Evolutionary conservation across 1,140 invertebrate species (phyloP), one percentile per base, ranked within the genome.

Genomic region (Brachionus sp.): DNA sequence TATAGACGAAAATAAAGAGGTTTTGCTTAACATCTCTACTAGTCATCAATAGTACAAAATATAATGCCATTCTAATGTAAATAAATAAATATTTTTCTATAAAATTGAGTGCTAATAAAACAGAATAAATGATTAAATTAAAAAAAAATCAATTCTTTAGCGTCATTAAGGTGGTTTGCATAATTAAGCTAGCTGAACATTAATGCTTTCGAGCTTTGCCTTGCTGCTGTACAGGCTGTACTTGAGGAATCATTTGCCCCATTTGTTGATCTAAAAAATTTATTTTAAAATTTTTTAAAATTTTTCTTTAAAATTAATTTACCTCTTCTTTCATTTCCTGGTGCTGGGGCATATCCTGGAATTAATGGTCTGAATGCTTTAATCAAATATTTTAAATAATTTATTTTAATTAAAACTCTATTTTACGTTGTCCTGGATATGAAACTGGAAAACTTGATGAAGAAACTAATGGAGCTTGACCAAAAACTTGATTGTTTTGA

Each of bases 311-410:
- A 19, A 16, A 23, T 7, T 37, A 12, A 35, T 9, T 70, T 39
- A 70, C 66, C 66, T 80, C 77, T 37, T 42, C 77, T 57, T 23
- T 80, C 77, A 37, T 66, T 80, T 37, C 50, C 62, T 66, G 77
- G 77, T 16, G 77, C 77, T 62, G 50, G 77, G 9, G 77, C 77
- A 25, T 80, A 80, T n/a, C 77, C 77, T 42, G 77, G 50, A 80
- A 80, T 44, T 7, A 80, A 23, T 62, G 77, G 50, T 80, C 77
- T 80, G 23, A 80, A 57, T 62, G 77, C 77, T 57, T 5, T 35
- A 16, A 78, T 23, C 19, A 73, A 73, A 35, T 39, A 33, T 42
- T n/a, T 73, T 73, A 39, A n/a, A 42, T 2, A 29, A 29, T 2
- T 2, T 2, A 29, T 13, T 23, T 73, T 73, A 73, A 12, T 44